Base-by-base conservation (phyloP, 92 coral and sea anemone species). In the Palythoa grandiflora region DNA sequence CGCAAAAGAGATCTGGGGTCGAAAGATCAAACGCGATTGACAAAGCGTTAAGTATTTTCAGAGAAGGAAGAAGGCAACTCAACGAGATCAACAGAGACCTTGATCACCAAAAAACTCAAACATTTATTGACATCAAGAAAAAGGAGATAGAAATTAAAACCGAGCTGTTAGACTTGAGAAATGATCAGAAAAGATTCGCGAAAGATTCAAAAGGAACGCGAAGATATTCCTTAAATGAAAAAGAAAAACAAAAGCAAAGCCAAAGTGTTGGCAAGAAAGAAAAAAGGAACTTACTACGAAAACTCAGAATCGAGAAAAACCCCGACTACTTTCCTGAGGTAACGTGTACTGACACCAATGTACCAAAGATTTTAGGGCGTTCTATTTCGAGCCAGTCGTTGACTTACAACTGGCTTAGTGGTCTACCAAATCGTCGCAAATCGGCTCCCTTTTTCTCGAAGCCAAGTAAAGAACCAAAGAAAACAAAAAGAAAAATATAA, bases 341-440 rank as follows among this genome's bases (percentile, higher is more conserved):
- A 35, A 94, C 96, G 1, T 91, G 96, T 57, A 94, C 94, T 1
- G 80, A 59, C 7, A 89, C 91, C 6, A 94, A 94, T 61, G 75
- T 92, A 10, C 96, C 96, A 1, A 80, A 73, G 83, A 94, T 94
- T 16, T 89, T 94, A 92, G 87, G 91, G 72, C 87, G 96, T 35
- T 89, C 91, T 38, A 85, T 94, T 38, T 94, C 96, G 9, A 92
- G 53, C 48, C 90, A 94, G 74, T 91, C 94, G 20, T 91, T 92
- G 78, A 92, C 84, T 36, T 92, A 94, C 74, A 92, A 94, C 80
- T 94, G 96, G 96, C 73, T 92, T 5, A 73, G 84, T 37, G 96
- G 96, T 10, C 80, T 89, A 16, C 96, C 96, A 38, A 89, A 71
- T 20, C 75, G 87, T 8, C 91, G 83, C 52, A 63, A 63, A 19